Base-by-base conservation (phyloP, 1,140 invertebrate genomes). In the Hyposmocoma kahamanoa region DNA sequence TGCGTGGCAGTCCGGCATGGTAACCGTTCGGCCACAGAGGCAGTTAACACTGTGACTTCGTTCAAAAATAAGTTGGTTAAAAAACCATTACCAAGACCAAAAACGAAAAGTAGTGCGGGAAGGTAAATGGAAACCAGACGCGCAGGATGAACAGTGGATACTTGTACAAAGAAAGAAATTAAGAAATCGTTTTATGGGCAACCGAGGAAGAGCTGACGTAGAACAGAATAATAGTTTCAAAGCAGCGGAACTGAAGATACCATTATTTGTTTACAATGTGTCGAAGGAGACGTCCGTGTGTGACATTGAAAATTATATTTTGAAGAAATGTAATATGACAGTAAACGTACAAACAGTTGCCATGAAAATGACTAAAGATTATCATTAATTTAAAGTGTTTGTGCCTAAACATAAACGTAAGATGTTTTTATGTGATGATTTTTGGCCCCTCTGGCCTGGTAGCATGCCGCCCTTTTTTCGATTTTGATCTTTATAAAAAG, bases 241-340 rank as follows among this genome's bases (percentile, higher is more conserved):
- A 15, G 46, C 46, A 15, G 46, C 46, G 0, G 46, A 47, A 15
- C 10, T 19, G 1, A 39, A 38, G 18, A 10, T 26, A 11, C 46
- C 46, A 1, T 3, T 39, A 5, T 47, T 39, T 47, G 39, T 47
- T 24, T 47, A 38, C 20, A 39, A 47, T 24, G 46, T 47, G 11
- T 21, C 46, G 21, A 47, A 47, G 32, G 46, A 21, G 11, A 13
- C 28, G 20, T 26, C 46, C 13, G 34, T 19, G 34, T 13, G 15
- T 18, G 46, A 47, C 20, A 39, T 47, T 5, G 11, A 3, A 11
- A 24, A n/a, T 17, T 47, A 47, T 26, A 39, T 47, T 18, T 24
- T 20, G 22, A 39, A 24, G 2, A 47, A 47, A 22, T 8, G 13
- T 2, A 11, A 28, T 9, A 34, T 47, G 1, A 18, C 22, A 10